Evolutionary conservation across 2,797 vertebrate species (phyloP), one percentile per base, ranked within the genome.

Genomic region (Melanotaenia parkinsoni): DNA sequence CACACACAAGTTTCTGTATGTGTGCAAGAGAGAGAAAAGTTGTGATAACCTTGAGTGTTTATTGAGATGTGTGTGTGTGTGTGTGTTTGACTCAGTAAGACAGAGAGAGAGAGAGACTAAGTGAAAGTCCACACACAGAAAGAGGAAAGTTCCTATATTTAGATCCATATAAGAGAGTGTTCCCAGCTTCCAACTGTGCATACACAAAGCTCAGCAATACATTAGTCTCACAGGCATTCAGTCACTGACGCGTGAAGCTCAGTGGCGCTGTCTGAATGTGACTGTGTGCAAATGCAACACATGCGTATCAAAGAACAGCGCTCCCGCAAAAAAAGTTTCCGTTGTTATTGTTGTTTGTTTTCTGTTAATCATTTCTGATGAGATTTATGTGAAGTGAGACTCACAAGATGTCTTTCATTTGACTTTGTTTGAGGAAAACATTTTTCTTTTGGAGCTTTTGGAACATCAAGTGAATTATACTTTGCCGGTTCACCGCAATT

Each of bases 81-180:
- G 73, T 71, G 37, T 88, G 76, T 28, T 28, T 43, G 65, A 82
- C 67, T 77, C 70, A 66, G 74, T 71, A 69, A 90, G 82, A 87
- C 68, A 81, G 82, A 87, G 80, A 80, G 77, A 67, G 77, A 82
- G 77, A 67, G 74, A 87, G 77, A 82, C 82, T 80, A 80, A 86
- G 76, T 80, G 78, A 83, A 80, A 78, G 79, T 88, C 84, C 78
- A 77, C 77, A 83, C 73, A 82, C 63, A 84, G 80, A 63, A 50
- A 76, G 79, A 84, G 53, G 65, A 85, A 56, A 59, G 71, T 75
- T 74, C 82, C 91, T 92, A 92, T 90, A 92, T 90, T 90, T 90
- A 91, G 89, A 84, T 68, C 54, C 68, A 70, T 81, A 80, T 80
- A 89, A 79, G 85, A 86, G 80, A 77, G 72, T 76, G 74, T 88